phyloP scores from a whole-genome alignment of 2,888 invertebrate genomes.

The Pseudococcus jackbeardsleyi region DNA sequence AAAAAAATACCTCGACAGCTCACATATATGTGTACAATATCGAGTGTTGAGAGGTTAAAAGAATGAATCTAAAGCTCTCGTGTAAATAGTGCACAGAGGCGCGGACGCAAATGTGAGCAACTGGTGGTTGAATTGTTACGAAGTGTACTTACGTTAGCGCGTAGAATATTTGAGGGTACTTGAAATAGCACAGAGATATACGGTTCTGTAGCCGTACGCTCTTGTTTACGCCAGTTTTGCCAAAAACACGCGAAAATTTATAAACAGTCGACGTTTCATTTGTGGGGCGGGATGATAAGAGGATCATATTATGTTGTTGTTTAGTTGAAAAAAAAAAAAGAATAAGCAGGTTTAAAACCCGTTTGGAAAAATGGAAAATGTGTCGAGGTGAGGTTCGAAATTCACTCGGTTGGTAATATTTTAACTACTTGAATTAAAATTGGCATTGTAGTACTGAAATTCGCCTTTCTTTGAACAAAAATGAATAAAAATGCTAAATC shows the following conservation, averaged over 20 bases:
- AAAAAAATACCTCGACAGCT: not conserved
- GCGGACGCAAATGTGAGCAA: constrained; percentile 22
- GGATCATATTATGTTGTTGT: not conserved
- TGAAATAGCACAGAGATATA: not conserved
- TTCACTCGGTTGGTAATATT: too few species aligned
- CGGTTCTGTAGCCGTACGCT: not conserved
- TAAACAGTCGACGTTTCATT: not conserved
- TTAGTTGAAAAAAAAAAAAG: not conserved
- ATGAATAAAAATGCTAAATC: too few species aligned
- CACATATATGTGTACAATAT: not conserved
- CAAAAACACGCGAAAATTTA: not conserved
- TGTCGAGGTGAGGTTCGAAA: too few species aligned
- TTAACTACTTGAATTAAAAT: too few species aligned
- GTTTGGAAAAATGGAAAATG: too few species aligned
- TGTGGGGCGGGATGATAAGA: not conserved
- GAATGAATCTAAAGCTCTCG: constrained; percentile 6
- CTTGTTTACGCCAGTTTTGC: not conserved
- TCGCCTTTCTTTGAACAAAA: too few species aligned
- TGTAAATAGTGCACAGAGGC: not conserved
- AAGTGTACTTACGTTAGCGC: not conserved
- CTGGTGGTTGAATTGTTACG: constrained; percentile 30
- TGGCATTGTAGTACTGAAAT: too few species aligned
- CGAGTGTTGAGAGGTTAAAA: not conserved
- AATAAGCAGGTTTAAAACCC: not conserved
- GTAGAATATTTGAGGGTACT: constrained; percentile 17